Conservation (phyloP, 2,113 vertebrate genomes). For the Oxygymnocypris stewartii region DNA sequence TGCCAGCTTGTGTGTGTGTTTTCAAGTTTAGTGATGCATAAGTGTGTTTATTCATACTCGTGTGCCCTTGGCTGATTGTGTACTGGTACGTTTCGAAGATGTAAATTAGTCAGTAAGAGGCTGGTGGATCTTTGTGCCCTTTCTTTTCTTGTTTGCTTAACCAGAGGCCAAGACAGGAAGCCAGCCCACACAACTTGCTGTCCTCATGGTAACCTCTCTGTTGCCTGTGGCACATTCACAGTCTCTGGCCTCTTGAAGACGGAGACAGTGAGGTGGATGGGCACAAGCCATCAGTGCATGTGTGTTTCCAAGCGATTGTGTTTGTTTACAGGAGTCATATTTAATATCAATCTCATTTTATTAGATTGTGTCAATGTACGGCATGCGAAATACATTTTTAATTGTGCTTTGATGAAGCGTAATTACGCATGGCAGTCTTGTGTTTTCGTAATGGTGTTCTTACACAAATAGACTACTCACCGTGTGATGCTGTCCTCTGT, state of each 20-base stretch:
- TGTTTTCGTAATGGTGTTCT: not conserved
- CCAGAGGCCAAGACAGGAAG: slow-evolving; percentile 78
- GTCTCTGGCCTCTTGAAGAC: slow-evolving; percentile 66
- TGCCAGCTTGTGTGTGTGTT: not conserved
- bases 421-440: not conserved
- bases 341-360: slow-evolving; percentile 44
- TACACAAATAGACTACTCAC: slow-evolving; percentile 14
- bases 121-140: slow-evolving; percentile 69
- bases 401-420: slow-evolving; percentile 7
- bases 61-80: slow-evolving; percentile 40
- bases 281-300: slow-evolving; percentile 43
- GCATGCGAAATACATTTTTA: not conserved
- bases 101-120: slow-evolving; percentile 79
- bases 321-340: slow-evolving; percentile 46
- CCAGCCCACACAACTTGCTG: slow-evolving; percentile 75
- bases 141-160: slow-evolving; percentile 79
- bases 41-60: slow-evolving; percentile 19
- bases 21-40: not conserved
- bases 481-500: slow-evolving; percentile 60
- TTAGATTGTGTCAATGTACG: not conserved
- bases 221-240: slow-evolving; percentile 70
- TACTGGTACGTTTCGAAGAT: slow-evolving; percentile 65
- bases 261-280: slow-evolving; percentile 49
- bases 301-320: slow-evolving; percentile 36
- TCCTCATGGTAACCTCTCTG: slow-evolving; percentile 78